Percentiles rank a stretch among this genome's conserved stretches.
These are phyloP conservation scores for Ochropleura plecta DNA, from an alignment of 2,888 invertebrate species.

Conservation along the genomic window DNA sequence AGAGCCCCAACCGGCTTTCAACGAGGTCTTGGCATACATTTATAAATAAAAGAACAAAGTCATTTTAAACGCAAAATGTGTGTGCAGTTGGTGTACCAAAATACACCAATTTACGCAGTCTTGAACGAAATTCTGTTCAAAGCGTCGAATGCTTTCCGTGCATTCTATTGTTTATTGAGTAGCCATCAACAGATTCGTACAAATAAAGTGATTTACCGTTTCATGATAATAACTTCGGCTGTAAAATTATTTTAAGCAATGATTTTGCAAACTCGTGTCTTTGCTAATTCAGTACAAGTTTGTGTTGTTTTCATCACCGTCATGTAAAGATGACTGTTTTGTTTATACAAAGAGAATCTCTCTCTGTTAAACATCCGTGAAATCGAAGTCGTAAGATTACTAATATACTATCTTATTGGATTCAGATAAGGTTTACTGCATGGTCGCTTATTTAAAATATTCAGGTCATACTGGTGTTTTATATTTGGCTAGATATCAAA, in stretches of 20 bases:
- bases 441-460: background rate
- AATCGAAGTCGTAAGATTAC: background rate
- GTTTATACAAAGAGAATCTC: constrained; percentile 32
- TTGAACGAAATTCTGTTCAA: constrained; percentile 13
- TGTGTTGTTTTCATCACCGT: background rate
- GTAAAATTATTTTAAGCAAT: constrained; percentile 19
- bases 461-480: background rate
- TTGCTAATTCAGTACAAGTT: constrained; percentile 7
- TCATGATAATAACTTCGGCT: constrained; percentile 11
- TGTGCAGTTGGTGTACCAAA: constrained; percentile 51
- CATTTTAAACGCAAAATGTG: constrained; percentile 33
- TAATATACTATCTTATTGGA: constrained; percentile 7
- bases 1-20: constrained; percentile 28
- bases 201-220: constrained; percentile 34
- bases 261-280: constrained; percentile 1
- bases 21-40: constrained; percentile 49
- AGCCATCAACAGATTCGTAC: constrained; percentile 25
- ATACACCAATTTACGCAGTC: constrained; percentile 40
- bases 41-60: constrained; percentile 58
- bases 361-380: constrained; percentile 14
- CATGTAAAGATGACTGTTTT: constrained; percentile 13
- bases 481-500: background rate
- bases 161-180: constrained; percentile 43
- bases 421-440: background rate
- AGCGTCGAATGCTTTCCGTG: constrained; percentile 12